A percentile compares a stretch with the other conserved stretches of the same genome.
Evolutionary conservation across 92 coral and sea anemone genomes (phyloP).

Genomic region (Porites divaricata): DNA sequence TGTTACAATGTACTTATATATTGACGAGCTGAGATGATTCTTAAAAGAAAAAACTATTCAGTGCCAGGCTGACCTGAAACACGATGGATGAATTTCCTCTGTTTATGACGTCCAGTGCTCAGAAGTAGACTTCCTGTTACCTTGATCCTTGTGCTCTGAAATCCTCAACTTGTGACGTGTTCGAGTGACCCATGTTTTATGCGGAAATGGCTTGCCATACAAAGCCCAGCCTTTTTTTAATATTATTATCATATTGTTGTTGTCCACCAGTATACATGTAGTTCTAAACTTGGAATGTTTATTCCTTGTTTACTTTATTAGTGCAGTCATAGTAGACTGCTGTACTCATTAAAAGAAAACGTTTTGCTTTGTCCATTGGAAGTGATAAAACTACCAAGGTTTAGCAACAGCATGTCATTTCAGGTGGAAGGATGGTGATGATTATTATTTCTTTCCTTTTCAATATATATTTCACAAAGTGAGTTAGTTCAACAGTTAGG

Average conservation of each 20-base stretch:
- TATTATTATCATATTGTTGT: not conserved
- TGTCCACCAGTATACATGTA: not conserved
- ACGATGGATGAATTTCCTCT: slow-evolving; percentile 12
- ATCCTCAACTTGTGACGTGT: slow-evolving; percentile 32
- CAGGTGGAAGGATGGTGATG: not conserved
- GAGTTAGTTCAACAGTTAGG: too few species aligned
- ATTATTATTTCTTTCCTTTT: not conserved
- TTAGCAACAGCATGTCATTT: slow-evolving; percentile 6
- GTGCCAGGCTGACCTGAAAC: slow-evolving; percentile 23
- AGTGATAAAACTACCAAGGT: not conserved
- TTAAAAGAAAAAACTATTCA: slow-evolving; percentile 31
- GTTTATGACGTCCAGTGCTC: slow-evolving; percentile 28
- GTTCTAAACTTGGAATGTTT: slow-evolving; percentile 2
- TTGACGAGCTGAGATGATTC: slow-evolving; percentile 34
- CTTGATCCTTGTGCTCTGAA: slow-evolving; percentile 28
- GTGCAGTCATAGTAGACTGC: not conserved
- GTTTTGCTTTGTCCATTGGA: slow-evolving; percentile 44
- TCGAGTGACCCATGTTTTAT: slow-evolving; percentile 13
- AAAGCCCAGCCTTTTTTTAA: not conserved
- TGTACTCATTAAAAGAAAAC: slow-evolving; percentile 32
- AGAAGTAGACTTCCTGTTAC: slow-evolving; percentile 8
- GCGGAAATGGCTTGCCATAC: slow-evolving; percentile 21
- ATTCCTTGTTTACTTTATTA: slow-evolving; percentile 9
- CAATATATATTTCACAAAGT: too few species aligned
- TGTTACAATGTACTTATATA: slow-evolving; percentile 9